phyloP scores from a whole-genome alignment of 2,797 vertebrate species.

The Coracias cyanogaster region DNA sequence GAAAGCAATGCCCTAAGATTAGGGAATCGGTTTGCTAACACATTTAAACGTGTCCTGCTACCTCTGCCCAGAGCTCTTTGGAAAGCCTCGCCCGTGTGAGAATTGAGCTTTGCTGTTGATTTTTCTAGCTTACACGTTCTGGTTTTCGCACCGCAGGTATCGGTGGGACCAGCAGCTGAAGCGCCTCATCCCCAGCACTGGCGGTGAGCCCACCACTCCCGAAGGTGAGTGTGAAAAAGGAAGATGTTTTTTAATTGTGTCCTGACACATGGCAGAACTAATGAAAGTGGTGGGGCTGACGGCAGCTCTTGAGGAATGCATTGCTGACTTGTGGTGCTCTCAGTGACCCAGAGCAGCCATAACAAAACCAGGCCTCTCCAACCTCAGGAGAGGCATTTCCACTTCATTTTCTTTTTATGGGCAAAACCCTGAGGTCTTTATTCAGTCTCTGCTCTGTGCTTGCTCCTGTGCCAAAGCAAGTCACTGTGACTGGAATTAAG shows the following conservation, averaged over 20 bases:
- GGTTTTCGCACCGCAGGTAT: accelerated
- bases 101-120: not conserved
- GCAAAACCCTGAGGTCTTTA: conserved; percentile 7
- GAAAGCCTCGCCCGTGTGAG: not conserved
- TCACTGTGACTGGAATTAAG: not conserved
- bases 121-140: not conserved
- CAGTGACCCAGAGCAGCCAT: not conserved
- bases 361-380: not conserved
- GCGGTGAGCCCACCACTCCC: accelerated
- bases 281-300: not conserved
- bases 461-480: not conserved
- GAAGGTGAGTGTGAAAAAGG: not conserved
- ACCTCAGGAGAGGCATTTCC: not conserved
- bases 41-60: not conserved
- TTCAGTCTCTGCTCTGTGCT: not conserved
- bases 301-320: not conserved
- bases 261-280: not conserved
- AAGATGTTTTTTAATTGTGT: not conserved
- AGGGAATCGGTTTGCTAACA: not conserved
- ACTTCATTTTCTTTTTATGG: not conserved
- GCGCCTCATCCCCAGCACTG: not conserved
- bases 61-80: not conserved
- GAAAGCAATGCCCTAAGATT: not conserved
- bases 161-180: not conserved
- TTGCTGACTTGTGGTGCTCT: accelerated